Evolutionary conservation across 2,113 vertebrate species (phyloP).

Genomic region (Grus americana): DNA sequence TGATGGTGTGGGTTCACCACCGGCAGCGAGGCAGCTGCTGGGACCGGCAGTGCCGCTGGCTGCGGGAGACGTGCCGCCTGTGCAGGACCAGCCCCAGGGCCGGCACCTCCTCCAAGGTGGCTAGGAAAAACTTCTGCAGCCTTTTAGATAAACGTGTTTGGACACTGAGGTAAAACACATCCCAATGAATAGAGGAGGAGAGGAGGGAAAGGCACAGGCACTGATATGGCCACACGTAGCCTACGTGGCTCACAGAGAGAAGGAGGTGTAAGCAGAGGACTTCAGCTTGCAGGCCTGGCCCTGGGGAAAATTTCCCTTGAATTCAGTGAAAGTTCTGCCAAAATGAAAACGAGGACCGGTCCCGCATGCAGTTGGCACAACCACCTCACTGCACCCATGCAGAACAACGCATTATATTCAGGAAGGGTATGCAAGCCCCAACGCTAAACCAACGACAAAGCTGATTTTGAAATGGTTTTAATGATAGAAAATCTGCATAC

Average conservation of each 20-base stretch:
- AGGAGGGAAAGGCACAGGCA: background rate
- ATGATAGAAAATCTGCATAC: conserved; percentile 80
- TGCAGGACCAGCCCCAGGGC: background rate
- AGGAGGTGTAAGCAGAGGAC: background rate
- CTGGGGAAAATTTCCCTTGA: background rate
- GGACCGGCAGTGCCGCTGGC: fast-evolving
- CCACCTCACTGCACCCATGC: background rate
- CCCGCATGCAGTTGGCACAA: background rate
- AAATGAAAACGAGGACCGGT: background rate
- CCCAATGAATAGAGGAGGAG: background rate
- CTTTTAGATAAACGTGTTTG: background rate
- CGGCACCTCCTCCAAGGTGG: background rate
- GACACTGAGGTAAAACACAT: background rate
- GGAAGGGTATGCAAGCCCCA: conserved; percentile 37
- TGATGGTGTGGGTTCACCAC: fast-evolving
- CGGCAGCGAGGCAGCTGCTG: background rate
- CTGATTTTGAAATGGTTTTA: conserved; percentile 74
- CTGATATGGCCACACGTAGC: fast-evolving
- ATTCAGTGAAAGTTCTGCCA: background rate
- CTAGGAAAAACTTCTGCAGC: background rate
- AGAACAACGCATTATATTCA: conserved; percentile 36
- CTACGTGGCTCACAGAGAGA: background rate
- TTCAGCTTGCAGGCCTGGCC: background rate
- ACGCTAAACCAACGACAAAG: conserved; percentile 63
- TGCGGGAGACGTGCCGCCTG: background rate